Conservation (phyloP, 64 coral and sea anemone species). For the Stichodactyla mertensii region DNA sequence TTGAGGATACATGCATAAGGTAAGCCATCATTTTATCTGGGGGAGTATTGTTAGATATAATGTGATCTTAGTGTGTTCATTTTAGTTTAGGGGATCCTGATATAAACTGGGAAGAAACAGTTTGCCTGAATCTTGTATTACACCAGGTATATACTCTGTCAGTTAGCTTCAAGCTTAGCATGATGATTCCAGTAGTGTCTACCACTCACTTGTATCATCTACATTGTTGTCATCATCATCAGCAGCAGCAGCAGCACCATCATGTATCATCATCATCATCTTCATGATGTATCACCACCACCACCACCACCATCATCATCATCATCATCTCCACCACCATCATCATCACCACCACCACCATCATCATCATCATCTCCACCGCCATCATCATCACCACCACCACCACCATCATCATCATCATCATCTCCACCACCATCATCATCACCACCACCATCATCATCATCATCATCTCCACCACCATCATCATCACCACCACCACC, state of each 20-base stretch:
- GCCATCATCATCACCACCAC: no score
- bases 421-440: neutral
- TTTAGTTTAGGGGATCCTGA: conserved; percentile 78
- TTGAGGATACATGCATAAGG: no score
- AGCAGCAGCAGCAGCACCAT: no score
- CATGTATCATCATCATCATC: neutral
- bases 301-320: neutral
- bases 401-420: neutral
- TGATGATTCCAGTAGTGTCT: neutral
- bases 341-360: neutral
- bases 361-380: neutral
- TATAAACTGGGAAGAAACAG: conserved; percentile 89
- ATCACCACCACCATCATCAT: no score
- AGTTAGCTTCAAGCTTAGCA: no score
- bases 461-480: no score
- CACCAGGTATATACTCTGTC: conserved; percentile 55
- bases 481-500: no score
- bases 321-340: neutral
- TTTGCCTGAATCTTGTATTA: conserved; percentile 84
- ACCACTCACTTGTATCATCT: no score
- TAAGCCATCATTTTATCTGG: no score
- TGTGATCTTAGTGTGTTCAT: neutral
- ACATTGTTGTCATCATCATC: neutral
- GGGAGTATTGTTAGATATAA: no score
- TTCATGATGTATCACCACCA: neutral